Evolutionary conservation across 2,888 invertebrate species (phyloP).

Genomic region (Archips crataeganus): DNA sequence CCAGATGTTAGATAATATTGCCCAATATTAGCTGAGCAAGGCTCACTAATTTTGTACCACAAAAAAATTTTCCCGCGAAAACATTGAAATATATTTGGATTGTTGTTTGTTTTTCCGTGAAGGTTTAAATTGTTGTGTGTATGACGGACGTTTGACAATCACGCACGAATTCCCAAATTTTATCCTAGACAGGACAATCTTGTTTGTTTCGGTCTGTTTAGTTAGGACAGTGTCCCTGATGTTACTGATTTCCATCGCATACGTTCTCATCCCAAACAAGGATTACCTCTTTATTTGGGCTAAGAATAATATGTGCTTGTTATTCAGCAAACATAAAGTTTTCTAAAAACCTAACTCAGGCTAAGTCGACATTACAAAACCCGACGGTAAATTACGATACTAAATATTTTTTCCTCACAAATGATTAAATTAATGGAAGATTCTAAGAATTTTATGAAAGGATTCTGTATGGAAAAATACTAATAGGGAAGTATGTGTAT

Average conservation of each 20-base stretch:
- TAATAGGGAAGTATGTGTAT: too few species aligned
- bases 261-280: conserved; percentile 29
- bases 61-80: too few species aligned
- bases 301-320: conserved; percentile 27
- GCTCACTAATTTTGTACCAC: too few species aligned
- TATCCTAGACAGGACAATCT: conserved; percentile 9
- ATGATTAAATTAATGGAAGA: neutral
- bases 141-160: neutral
- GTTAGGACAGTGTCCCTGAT: conserved; percentile 33
- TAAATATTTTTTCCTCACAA: neutral
- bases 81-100: too few species aligned
- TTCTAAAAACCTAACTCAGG: conserved; percentile 3
- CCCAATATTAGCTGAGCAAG: too few species aligned
- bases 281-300: conserved; percentile 32
- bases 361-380: neutral
- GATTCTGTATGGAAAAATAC: too few species aligned
- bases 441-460: neutral
- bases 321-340: conserved; percentile 16
- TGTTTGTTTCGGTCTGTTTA: conserved; percentile 34
- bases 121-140: neutral
- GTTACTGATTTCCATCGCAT: conserved; percentile 28
- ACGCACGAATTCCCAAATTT: conserved; percentile 6
- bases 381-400: too few species aligned
- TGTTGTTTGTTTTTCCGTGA: neutral
- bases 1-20: too few species aligned